A percentile compares a stretch with the other conserved stretches of the same genome.
These are phyloP conservation scores for Periophthalmus modestus DNA, from an alignment of 2,113 vertebrate genomes.

Conservation along the genomic window DNA sequence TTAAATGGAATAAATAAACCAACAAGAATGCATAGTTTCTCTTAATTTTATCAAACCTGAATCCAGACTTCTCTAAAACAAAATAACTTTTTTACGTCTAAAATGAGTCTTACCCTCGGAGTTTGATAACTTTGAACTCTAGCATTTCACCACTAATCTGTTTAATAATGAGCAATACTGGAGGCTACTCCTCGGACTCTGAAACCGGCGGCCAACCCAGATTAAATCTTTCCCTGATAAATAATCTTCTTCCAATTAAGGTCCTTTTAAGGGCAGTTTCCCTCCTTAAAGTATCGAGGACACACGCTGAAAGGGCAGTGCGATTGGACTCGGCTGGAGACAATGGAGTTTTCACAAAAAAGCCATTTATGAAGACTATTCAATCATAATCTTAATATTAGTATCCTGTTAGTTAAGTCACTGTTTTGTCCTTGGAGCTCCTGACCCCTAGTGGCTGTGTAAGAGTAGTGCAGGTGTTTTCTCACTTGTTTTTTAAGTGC, in stretches of 20 bases:
- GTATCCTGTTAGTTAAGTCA: constrained; percentile 7
- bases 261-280: not conserved
- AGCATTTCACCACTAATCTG: too few species aligned
- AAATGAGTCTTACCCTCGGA: too few species aligned
- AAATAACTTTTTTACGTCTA: too few species aligned
- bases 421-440: constrained; percentile 37
- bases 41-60: too few species aligned
- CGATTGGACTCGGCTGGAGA: constrained; percentile 18
- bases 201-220: too few species aligned
- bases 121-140: too few species aligned
- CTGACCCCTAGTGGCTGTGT: constrained; percentile 17
- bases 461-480: constrained; percentile 4
- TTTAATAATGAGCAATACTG: too few species aligned
- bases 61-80: too few species aligned
- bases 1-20: too few species aligned
- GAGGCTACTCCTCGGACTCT: too few species aligned
- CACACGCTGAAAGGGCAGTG: constrained; percentile 11
- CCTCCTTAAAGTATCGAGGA: not conserved
- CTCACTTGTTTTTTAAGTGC: too few species aligned
- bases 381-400: constrained; percentile 1
- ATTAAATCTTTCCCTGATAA: not conserved
- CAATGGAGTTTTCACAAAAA: not conserved
- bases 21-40: too few species aligned
- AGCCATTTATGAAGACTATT: constrained; percentile 6
- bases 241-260: constrained; percentile 1